Base-by-base conservation (phyloP, 2,113 vertebrate species). In the Sturnira hondurensis region DNA sequence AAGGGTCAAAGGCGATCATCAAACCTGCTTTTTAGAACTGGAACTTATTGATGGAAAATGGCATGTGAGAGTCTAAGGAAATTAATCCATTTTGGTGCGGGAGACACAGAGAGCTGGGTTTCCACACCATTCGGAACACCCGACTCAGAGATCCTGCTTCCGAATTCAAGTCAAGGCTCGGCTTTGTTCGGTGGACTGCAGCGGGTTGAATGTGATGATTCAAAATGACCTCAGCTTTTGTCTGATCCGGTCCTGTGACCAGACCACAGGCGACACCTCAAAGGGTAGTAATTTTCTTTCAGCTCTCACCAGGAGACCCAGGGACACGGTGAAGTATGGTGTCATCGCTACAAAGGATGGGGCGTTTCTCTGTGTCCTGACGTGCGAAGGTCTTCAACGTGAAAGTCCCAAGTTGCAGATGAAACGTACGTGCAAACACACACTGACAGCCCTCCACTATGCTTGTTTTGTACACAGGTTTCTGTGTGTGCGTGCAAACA, bases 221-320 rank as follows among this genome's bases (percentile, higher is more conserved):
- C 92, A 90, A 52, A 94, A 90, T 73, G 96, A 96, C 71, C 56
- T 96, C 87, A 81, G 73, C 86, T 67, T 93, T 87, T 87, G 80
- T 95, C 70, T 97, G 31, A 87, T 87, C 56, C 50, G 7, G 90
- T 89, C 87, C 74, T 89, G 65, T 89, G 78, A 93, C 68, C 43
- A 71, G 68, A 83, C 45, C 71, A 58, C 86, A 95, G 77, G 67
- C 41, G 36, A 45, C 0, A 4, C 50, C 58, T 85, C 68, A n/a
- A 28, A 67, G 74, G 43, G 26, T 50, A 43, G 73, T 22, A 10
- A 61, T 91, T 93, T 94, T 58, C 89, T 91, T 71, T 90, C 24
- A 41, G 76, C 86, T 82, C 31, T 96, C 45, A 22, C 36, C 77
- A 50, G 70, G 90, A 92, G 61, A 70, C 24, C 50, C 45, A 38